Base-by-base conservation (phyloP, 2,888 invertebrate genomes). In the Fragum sueziense region DNA sequence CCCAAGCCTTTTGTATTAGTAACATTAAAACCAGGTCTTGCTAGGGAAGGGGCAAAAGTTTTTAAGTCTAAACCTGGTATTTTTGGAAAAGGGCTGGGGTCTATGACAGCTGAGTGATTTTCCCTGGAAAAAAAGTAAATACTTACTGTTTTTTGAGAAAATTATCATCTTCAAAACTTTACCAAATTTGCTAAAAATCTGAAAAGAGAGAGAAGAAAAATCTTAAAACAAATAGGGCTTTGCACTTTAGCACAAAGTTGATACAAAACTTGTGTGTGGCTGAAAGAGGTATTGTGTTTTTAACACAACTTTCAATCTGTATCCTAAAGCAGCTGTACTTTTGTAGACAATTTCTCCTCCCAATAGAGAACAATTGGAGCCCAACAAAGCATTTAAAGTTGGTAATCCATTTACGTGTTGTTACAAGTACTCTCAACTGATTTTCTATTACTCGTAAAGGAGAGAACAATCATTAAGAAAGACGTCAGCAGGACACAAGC, bases 121-220 rank as follows among this genome's bases (percentile, higher is more conserved):
- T n/a, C n/a, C n/a, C n/a, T n/a, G n/a, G n/a, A n/a, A n/a, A n/a
- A n/a, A n/a, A n/a, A n/a, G n/a, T n/a, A n/a, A 47, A 22, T 68
- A 93, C 97, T 97, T 95, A 98, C 99, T 98, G 94, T 99, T 99
- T 95, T 99, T 99, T 92, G 98, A 99, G 95, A 99, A 99, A 90
- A 99, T 99, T 93, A 99, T 99, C 92, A 99, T 99, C 95, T 99
- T 99, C 92, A 99, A 95, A 91, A 99, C 99, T 95, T 98, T 99
- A 91, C 99, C 99, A 94, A 97, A 99, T 90, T 99, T 96, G 91
- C 98, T 97, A 95, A 99, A 99, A 94, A 99, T 98, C 95, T 99
- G 96, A 91, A 95, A 84, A 76, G 20, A 76, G 51, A 76, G 59
- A 61, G 33, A 25, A 14, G 17, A 51, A 7, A 47, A 51, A 1